Conservation (phyloP, 1,140 invertebrate genomes). For the Sarcophaga bullata region DNA sequence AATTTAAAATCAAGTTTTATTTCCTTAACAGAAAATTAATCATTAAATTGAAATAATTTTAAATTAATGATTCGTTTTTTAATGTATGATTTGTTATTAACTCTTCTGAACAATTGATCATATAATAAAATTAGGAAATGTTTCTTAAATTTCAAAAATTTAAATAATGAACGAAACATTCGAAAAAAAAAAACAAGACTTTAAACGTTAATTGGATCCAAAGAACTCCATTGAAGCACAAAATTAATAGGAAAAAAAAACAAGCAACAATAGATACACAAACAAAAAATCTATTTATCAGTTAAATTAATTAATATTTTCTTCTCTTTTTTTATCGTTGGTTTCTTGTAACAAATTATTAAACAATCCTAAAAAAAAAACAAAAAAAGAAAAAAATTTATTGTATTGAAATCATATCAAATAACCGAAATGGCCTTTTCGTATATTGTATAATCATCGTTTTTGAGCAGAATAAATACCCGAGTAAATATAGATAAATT, state of each 20-base stretch:
- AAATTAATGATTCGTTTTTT: too few species aligned
- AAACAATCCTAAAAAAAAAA: neutral
- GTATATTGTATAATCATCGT: neutral
- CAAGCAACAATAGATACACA: neutral
- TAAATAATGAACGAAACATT: too few species aligned
- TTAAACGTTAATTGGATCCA: too few species aligned
- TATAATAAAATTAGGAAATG: too few species aligned
- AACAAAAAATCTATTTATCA: neutral
- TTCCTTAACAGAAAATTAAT: too few species aligned
- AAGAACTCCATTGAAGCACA: neutral
- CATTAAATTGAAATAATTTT: too few species aligned
- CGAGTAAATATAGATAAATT: conserved; percentile 6
- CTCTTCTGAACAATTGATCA: too few species aligned
- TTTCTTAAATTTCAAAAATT: too few species aligned
- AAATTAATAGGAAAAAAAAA: neutral
- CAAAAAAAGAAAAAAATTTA: neutral
- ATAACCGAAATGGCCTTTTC: neutral
- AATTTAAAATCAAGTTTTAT: too few species aligned
- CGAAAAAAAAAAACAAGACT: too few species aligned
- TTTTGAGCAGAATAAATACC: neutral
- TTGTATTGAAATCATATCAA: too few species aligned
- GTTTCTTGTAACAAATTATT: neutral
- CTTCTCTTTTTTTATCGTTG: neutral
- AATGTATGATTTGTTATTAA: too few species aligned
- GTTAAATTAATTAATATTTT: neutral